phyloP scores from a whole-genome alignment of 2,113 vertebrate genomes.

The Aegithalos caudatus region DNA sequence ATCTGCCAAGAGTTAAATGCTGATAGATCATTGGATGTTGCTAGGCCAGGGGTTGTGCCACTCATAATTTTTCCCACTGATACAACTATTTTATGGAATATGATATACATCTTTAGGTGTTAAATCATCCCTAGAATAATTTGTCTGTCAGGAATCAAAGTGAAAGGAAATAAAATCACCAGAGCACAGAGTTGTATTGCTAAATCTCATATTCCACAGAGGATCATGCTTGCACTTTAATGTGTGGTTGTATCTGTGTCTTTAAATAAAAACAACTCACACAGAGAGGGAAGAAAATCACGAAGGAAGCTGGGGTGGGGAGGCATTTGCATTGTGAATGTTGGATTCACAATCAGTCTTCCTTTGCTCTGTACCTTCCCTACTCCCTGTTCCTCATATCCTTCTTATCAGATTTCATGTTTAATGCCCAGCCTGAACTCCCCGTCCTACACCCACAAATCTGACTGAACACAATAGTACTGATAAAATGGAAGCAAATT shows the following conservation, averaged over 20 bases:
- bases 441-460: conserved; percentile 37
- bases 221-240: background rate
- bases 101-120: conserved; percentile 61
- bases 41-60: conserved; percentile 43
- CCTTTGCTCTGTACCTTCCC: conserved; percentile 74
- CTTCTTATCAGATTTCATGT: conserved; percentile 89
- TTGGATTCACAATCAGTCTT: conserved; percentile 70
- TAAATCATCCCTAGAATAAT: conserved; percentile 67
- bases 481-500: conserved; percentile 93
- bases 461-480: conserved; percentile 81
- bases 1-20: conserved; percentile 54
- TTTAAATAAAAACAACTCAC: conserved; percentile 30
- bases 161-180: conserved; percentile 72
- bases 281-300: background rate
- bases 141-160: conserved; percentile 69
- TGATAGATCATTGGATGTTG: conserved; percentile 55
- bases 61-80: conserved; percentile 50
- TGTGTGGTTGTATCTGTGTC: background rate
- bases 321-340: conserved; percentile 75
- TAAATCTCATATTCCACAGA: conserved; percentile 56
- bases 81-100: conserved; percentile 49
- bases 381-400: conserved; percentile 76
- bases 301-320: background rate
- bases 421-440: conserved; percentile 76
- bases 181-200: conserved; percentile 11